Evolutionary conservation across 2,797 vertebrate species (phyloP), one percentile per base, ranked within the genome.

Genomic region (Anniella stebbinsi): DNA sequence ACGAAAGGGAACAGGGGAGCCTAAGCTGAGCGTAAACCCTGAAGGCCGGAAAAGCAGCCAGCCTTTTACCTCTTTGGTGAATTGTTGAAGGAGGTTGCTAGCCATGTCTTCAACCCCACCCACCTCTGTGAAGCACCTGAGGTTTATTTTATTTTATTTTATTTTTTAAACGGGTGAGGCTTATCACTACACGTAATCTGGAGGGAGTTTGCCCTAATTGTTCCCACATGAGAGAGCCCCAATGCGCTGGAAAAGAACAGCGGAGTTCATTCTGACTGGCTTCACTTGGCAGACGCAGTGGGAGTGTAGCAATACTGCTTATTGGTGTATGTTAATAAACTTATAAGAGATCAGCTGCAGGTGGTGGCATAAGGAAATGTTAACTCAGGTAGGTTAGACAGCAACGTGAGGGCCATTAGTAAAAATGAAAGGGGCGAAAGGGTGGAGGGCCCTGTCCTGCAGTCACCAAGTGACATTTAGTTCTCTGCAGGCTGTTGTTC

Each of bases 181-280:
- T 87, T 82, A 95, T 96, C 95, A 96, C 95, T 95, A 96, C 96
- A 94, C 96, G 91, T 96, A 96, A 96, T 96, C 97, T 95, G 95
- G 96, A 96, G 97, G 96, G 97, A 97, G 90, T 95, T 96, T 94
- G 93, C 93, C 94, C 95, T 97, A 97, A 97, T 97, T 97, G 96
- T 97, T 97, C 96, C 97, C 96, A 95, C 90, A 93, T 96, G 97
- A 95, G 75, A 92, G 92, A 96, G 85, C 57, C 80, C 57, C 80
- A 96, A 96, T 96, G 95, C 95, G 95, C 96, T 95, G 97, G 96
- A 95, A 95, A 95, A 92, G 92, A 91, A 94, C 94, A 94, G 96
- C 95, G 69, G 93, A 87, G 93, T 94, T 94, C 93, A 88, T 93
- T 89, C 83, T 88, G 93, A 95, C 83, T 21, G 93, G 94, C 91